A percentile compares a stretch with the other conserved stretches of the same genome.
Conservation (phyloP, 2,797 vertebrate genomes). For the Moxostoma hubbsi region DNA sequence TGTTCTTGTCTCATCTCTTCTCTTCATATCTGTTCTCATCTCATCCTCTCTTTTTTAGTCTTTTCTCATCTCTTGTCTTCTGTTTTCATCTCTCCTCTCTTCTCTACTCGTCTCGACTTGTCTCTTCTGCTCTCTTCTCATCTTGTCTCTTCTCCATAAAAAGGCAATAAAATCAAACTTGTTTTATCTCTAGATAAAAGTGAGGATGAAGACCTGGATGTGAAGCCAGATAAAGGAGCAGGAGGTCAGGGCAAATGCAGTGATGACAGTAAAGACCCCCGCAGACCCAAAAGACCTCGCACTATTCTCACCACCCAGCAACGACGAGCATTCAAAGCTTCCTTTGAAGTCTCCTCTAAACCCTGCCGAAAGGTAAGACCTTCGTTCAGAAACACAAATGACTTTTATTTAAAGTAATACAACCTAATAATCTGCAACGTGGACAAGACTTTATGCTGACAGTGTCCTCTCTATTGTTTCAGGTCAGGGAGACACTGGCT, state of each 20-base stretch:
- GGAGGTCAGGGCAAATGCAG: conserved; percentile 78
- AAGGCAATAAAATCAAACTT: neutral
- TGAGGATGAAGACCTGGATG: conserved; percentile 84
- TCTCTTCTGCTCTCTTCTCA: neutral
- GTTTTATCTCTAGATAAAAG: conserved; percentile 82
- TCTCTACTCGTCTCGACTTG: neutral
- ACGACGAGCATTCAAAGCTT: conserved; percentile 92
- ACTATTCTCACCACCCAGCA: conserved; percentile 93
- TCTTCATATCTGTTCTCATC: too few species aligned
- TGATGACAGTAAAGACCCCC: conserved; percentile 85
- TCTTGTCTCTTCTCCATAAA: neutral
- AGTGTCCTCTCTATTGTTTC: conserved; percentile 1
- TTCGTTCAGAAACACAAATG: neutral
- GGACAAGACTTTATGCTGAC: neutral
- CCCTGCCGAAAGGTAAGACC: conserved; percentile 89
- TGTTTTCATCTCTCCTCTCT: too few species aligned
- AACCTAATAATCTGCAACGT: too few species aligned
- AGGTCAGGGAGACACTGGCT: conserved; percentile 94
- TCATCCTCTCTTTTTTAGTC: too few species aligned
- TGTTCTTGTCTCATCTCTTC: too few species aligned
- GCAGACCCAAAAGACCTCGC: conserved; percentile 88
- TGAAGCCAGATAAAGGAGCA: conserved; percentile 82
- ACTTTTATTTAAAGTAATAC: too few species aligned
- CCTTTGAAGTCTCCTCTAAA: conserved; percentile 94
- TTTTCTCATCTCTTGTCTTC: too few species aligned